A percentile compares a stretch with the other conserved stretches of the same genome.
Evolutionary conservation across 1,140 invertebrate genomes (phyloP).

Genomic region (Zaprionus ornatus): DNA sequence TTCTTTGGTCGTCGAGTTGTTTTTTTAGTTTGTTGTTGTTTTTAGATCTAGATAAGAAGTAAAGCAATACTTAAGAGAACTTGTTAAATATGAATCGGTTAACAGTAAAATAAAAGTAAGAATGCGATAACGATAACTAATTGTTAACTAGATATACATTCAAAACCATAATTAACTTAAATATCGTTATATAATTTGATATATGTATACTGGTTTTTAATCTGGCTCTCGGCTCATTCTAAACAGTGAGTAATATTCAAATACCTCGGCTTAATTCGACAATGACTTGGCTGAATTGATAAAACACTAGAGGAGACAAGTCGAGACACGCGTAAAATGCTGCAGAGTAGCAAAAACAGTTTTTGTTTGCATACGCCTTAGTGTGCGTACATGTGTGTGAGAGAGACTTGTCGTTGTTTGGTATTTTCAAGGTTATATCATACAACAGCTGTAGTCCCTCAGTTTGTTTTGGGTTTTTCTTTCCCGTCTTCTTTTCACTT

Average conservation of each 20-base stretch:
- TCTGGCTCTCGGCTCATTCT: neutral
- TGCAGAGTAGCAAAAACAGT: conserved; percentile 29
- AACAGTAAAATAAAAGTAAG: neutral
- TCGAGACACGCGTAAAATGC: conserved; percentile 36
- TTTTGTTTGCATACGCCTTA: conserved; percentile 12
- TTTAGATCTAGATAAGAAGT: neutral
- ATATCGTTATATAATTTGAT: neutral
- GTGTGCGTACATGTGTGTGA: conserved; percentile 6
- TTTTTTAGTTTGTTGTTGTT: neutral
- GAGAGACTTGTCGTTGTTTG: conserved; percentile 9
- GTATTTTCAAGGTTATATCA: conserved; percentile 52
- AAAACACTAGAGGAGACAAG: conserved; percentile 29
- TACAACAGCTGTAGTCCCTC: conserved; percentile 41
- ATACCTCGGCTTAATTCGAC: conserved; percentile 28
- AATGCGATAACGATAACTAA: neutral
- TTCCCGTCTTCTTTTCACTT: neutral
- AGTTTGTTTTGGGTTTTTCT: conserved; percentile 25
- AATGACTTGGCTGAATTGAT: conserved; percentile 33
- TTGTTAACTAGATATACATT: neutral
- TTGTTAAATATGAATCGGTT: neutral
- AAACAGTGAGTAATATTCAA: conserved; percentile 26
- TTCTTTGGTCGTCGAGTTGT: neutral
- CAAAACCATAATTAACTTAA: neutral
- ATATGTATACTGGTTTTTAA: neutral
- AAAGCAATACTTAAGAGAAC: neutral